Evolutionary conservation across 2,113 vertebrate species (phyloP).

Genomic region (Leptobrachium leishanense): DNA sequence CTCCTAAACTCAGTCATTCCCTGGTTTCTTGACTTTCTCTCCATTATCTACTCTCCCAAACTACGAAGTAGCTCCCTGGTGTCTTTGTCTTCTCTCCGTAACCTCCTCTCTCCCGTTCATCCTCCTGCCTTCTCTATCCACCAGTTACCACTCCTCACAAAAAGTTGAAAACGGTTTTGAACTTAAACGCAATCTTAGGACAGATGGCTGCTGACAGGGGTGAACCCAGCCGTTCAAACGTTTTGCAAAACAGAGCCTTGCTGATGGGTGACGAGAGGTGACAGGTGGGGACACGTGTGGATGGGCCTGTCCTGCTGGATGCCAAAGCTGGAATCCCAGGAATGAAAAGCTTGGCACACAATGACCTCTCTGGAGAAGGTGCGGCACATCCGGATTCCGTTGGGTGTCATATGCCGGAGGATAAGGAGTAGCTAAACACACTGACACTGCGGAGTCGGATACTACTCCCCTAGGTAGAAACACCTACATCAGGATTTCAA

Average conservation of each 20-base stretch:
- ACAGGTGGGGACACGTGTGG: conserved; percentile 32
- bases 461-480: neutral
- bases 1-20: neutral
- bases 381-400: conserved; percentile 44
- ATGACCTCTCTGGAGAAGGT: conserved; percentile 9
- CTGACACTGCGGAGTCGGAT: neutral
- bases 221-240: no score
- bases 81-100: neutral
- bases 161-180: no score
- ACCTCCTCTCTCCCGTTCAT: neutral
- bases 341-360: conserved; percentile 33
- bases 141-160: no score
- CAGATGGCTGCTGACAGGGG: no score
- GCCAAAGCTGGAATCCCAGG: conserved; percentile 37
- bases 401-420: conserved; percentile 18
- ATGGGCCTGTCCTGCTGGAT: conserved; percentile 34
- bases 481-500: no score
- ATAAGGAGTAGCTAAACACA: conserved; percentile 23
- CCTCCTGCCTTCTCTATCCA: neutral
- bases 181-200: no score
- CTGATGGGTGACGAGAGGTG: conserved; percentile 2
- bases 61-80: neutral
- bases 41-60: neutral
- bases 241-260: neutral
- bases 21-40: neutral